Conservation (phyloP, 64 coral and sea anemone genomes). For the Montipora cactus region DNA sequence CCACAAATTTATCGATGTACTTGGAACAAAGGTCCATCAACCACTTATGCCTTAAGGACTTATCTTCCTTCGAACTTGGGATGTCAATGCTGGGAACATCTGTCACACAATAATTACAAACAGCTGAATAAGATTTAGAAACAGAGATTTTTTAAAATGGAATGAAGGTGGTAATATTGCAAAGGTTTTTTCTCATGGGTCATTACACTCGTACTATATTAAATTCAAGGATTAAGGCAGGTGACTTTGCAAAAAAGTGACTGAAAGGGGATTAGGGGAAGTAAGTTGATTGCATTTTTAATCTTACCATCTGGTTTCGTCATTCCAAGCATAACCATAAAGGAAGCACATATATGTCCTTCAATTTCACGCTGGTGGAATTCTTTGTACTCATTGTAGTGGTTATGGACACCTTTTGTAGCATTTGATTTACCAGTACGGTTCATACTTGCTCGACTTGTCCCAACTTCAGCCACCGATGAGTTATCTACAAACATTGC, state of each 20-base stretch:
- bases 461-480: neutral
- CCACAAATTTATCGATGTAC: conserved; percentile 27
- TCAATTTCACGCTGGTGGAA: neutral
- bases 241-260: neutral
- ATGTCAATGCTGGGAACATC: too few species aligned
- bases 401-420: conserved; percentile 47
- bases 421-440: conserved; percentile 16
- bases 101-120: too few species aligned
- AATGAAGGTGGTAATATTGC: neutral
- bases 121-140: too few species aligned
- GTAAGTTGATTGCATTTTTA: neutral
- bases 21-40: conserved; percentile 22
- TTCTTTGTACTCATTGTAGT: conserved; percentile 13
- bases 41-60: too few species aligned
- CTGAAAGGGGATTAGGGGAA: neutral
- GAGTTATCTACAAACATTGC: conserved; percentile 48
- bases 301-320: conserved; percentile 28
- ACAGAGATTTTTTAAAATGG: too few species aligned
- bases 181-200: neutral
- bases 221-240: conserved; percentile 8
- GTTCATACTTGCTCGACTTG: too few species aligned
- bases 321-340: conserved; percentile 55
- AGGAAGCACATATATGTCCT: conserved; percentile 65
- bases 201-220: conserved; percentile 11
- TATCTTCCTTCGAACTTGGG: too few species aligned